Conservation (phyloP, 2,113 vertebrate species). For the Rhinolophus sinicus region DNA sequence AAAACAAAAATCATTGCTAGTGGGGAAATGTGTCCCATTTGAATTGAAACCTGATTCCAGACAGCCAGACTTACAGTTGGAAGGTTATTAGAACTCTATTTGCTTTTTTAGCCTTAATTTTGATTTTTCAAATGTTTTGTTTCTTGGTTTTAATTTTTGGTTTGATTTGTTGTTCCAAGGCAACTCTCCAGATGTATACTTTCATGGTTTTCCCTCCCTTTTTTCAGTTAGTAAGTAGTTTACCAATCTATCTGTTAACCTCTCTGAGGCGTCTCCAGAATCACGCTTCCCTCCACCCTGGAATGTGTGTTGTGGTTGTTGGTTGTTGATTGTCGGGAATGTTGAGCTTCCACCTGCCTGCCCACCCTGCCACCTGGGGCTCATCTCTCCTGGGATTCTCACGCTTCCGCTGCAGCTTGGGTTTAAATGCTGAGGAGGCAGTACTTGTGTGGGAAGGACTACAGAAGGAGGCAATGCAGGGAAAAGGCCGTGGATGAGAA, state of each 20-base stretch:
- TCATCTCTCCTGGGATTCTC: constrained; percentile 73
- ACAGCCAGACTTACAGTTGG: constrained; percentile 84
- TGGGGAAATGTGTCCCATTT: constrained; percentile 49
- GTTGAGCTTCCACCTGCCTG: constrained; percentile 78
- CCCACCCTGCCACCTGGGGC: constrained; percentile 65
- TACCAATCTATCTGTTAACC: constrained; percentile 71
- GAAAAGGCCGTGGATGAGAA: neutral
- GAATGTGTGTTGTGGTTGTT: constrained; percentile 59
- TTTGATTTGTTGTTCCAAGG: constrained; percentile 94
- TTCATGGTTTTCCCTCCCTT: constrained; percentile 96
- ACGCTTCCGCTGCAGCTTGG: constrained; percentile 71
- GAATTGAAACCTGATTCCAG: constrained; percentile 10
- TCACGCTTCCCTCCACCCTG: constrained; percentile 76
- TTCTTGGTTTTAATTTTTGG: constrained; percentile 87
- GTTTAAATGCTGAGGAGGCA: constrained; percentile 84
- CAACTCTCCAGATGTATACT: constrained; percentile 93
- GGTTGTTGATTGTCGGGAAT: constrained; percentile 51
- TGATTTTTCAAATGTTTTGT: constrained; percentile 73
- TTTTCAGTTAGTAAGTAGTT: constrained; percentile 98
- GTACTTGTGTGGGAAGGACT: constrained; percentile 85
- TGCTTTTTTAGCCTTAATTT: constrained; percentile 79
- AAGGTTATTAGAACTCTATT: constrained; percentile 86
- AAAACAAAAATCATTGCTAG: constrained; percentile 43
- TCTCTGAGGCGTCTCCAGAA: constrained; percentile 75
- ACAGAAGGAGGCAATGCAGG: constrained; percentile 44